These are phyloP conservation scores for Galagoides demidoff DNA, from an alignment of 2,797 vertebrate species.

Conservation along the genomic window DNA sequence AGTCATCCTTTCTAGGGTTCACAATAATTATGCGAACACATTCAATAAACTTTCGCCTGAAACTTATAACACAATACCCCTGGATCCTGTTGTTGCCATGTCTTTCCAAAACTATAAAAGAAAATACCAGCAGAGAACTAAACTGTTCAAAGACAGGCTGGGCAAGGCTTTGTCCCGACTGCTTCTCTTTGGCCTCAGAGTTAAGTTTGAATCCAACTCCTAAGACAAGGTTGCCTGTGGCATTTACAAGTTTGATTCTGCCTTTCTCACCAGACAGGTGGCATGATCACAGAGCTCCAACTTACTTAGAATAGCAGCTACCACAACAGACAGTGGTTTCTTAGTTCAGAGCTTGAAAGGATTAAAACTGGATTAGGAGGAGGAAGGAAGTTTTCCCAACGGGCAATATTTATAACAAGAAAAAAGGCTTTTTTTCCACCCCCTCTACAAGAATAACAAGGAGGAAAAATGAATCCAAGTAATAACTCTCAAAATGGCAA, in stretches of 20 bases:
- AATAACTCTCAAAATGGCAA: slow-evolving; percentile 71
- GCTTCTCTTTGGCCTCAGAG: slow-evolving; percentile 60
- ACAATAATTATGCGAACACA: slow-evolving; percentile 71
- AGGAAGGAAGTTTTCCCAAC: slow-evolving; percentile 82
- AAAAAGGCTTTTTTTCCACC: background rate
- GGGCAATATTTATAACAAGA: slow-evolving; percentile 53
- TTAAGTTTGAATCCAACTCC: slow-evolving; percentile 29
- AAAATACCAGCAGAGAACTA: slow-evolving; percentile 16
- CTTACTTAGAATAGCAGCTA: slow-evolving; percentile 81
- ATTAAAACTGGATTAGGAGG: slow-evolving; percentile 85
- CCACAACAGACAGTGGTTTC: slow-evolving; percentile 74
- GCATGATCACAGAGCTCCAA: slow-evolving; percentile 80
- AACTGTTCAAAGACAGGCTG: slow-evolving; percentile 55
- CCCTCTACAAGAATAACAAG: slow-evolving; percentile 26
- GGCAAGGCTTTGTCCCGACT: slow-evolving; percentile 33
- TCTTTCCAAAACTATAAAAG: slow-evolving; percentile 35
- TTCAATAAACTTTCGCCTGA: slow-evolving; percentile 80
- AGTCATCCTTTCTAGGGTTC: slow-evolving; percentile 47
- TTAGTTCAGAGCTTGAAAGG: slow-evolving; percentile 81
- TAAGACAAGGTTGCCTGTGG: slow-evolving; percentile 61
- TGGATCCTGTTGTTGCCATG: slow-evolving; percentile 40
- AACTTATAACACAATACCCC: slow-evolving; percentile 68
- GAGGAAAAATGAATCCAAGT: slow-evolving; percentile 62
- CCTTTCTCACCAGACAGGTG: slow-evolving; percentile 65
- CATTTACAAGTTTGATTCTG: slow-evolving; percentile 76